Evolutionary conservation across 2,888 invertebrate species (phyloP).

Genomic region (Dynastes grantii): DNA sequence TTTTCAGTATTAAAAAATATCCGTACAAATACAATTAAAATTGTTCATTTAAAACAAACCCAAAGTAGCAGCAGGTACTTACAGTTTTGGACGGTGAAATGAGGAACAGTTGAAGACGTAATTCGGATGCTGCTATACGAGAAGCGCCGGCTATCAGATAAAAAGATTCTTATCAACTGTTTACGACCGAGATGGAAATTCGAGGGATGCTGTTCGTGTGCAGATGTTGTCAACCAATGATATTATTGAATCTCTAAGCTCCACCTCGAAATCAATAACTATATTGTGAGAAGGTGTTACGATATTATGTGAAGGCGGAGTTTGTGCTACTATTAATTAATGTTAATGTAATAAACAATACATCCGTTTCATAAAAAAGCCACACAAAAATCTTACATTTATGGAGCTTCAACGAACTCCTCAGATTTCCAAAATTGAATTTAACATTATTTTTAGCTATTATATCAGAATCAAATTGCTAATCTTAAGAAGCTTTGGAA

Average conservation of each 20-base stretch:
- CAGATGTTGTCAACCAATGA: slow-evolving; percentile 49
- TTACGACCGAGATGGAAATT: slow-evolving; percentile 53
- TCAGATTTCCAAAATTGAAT: too few species aligned
- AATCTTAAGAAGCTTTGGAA: too few species aligned
- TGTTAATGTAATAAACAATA: not conserved
- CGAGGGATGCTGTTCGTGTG: slow-evolving; percentile 44
- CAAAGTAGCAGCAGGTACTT: not conserved
- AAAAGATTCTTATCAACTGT: slow-evolving; percentile 56
- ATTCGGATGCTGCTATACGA: not conserved
- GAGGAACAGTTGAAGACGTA: not conserved
- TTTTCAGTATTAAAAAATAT: too few species aligned
- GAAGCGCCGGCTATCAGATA: slow-evolving; percentile 44
- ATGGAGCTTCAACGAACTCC: too few species aligned
- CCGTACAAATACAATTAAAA: too few species aligned
- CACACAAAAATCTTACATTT: too few species aligned
- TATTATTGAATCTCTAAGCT: slow-evolving; percentile 47
- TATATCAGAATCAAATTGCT: too few species aligned
- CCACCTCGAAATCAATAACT: slow-evolving; percentile 54
- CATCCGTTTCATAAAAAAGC: too few species aligned
- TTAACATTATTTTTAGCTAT: too few species aligned
- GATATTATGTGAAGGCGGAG: slow-evolving; percentile 45
- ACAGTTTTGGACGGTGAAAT: slow-evolving; percentile 24
- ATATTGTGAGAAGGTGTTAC: slow-evolving; percentile 56
- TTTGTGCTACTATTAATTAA: slow-evolving; percentile 16
- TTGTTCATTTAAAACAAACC: too few species aligned